Evolutionary conservation across 35 echinoderm and acorn worm species (phyloP).

Genomic region (Heliocidaris erythrogramma): DNA sequence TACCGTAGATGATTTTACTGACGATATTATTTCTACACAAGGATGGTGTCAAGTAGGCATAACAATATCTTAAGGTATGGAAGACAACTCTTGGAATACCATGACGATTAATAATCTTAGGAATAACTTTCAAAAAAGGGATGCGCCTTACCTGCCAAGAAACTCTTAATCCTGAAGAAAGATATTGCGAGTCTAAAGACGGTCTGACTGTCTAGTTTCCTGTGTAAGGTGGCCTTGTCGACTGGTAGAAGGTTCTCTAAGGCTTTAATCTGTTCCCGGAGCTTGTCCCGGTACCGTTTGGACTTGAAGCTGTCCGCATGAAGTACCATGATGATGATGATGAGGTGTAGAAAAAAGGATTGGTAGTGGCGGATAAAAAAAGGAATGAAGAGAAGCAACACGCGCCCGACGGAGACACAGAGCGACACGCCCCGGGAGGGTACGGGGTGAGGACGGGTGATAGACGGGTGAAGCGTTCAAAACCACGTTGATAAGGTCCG

Average conservation of each 20-base stretch:
- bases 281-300: constrained; percentile 96
- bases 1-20: too few relatives aligned
- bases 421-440: constrained; percentile 38
- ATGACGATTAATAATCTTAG: too few relatives aligned
- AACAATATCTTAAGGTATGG: too few relatives aligned
- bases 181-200: constrained; percentile 96
- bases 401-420: constrained; percentile 17
- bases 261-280: constrained; percentile 96
- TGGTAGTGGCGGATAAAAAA: neutral
- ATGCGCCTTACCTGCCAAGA: constrained; percentile 70
- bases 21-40: too few relatives aligned
- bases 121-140: neutral
- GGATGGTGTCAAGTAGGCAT: too few relatives aligned
- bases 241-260: constrained; percentile 92
- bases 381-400: constrained; percentile 21
- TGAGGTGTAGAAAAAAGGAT: neutral
- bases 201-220: constrained; percentile 98
- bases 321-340: constrained; percentile 43
- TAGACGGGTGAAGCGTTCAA: constrained; percentile 12
- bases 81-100: too few relatives aligned
- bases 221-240: constrained; percentile 90
- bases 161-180: constrained; percentile 92
- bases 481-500: neutral
- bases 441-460: constrained; percentile 45
- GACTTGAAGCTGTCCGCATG: constrained; percentile 89